Percentiles rank a stretch among this genome's conserved stretches.
Evolutionary conservation across 2,888 invertebrate genomes (phyloP).

Genomic region (Hemistola chrysoprasaria): DNA sequence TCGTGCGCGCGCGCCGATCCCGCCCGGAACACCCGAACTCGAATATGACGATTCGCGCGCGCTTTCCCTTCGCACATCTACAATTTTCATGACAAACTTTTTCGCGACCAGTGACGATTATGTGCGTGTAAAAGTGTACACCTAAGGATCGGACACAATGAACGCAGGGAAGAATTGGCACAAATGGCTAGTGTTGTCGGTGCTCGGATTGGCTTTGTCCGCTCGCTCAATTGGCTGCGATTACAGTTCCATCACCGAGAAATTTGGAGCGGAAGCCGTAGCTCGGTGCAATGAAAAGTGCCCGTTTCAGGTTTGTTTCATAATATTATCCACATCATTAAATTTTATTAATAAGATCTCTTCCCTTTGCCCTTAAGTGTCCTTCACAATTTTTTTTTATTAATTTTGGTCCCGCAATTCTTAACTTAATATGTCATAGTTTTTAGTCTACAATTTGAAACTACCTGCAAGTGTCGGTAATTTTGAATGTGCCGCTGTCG

Average conservation of each 20-base stretch:
- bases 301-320: conserved; percentile 72
- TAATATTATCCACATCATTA: conserved; percentile 1
- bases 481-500: conserved; percentile 3
- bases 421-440: no score
- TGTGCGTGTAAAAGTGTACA: conserved; percentile 53
- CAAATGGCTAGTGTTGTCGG: conserved; percentile 79
- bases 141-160: conserved; percentile 63
- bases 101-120: conserved; percentile 25
- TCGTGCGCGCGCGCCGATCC: conserved; percentile 63
- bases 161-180: conserved; percentile 76
- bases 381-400: no score
- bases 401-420: no score
- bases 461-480: conserved; percentile 9
- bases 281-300: conserved; percentile 78
- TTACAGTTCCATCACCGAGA: conserved; percentile 79
- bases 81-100: conserved; percentile 20
- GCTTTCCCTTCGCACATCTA: conserved; percentile 28
- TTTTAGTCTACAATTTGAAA: background rate
- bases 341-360: background rate
- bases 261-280: conserved; percentile 80
- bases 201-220: conserved; percentile 81
- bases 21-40: conserved; percentile 33
- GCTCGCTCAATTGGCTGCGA: conserved; percentile 79
- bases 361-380: no score
- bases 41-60: conserved; percentile 49